phyloP scores from a whole-genome alignment of 2,888 invertebrate species.

The Chaitophorus viminalis region DNA sequence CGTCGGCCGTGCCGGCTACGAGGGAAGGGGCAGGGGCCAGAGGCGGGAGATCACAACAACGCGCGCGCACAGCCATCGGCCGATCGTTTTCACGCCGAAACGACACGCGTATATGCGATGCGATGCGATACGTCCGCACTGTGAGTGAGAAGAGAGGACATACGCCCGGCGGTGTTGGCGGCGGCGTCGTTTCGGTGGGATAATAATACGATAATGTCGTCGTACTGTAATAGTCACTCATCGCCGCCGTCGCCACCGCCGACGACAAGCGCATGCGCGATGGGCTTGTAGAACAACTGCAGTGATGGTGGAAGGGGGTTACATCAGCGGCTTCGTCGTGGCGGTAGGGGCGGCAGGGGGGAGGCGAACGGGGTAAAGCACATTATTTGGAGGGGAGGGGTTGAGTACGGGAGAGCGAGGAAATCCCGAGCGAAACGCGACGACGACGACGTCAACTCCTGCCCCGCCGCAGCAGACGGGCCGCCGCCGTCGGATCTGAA shows the following conservation, averaged over 20 bases:
- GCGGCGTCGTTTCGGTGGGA: not conserved
- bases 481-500: not conserved
- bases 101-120: too few species aligned
- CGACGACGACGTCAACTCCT: not conserved
- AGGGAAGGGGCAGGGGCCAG: not conserved
- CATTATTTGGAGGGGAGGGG: conserved; percentile 69
- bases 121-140: too few species aligned
- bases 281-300: not conserved
- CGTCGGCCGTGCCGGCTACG: not conserved
- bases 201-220: not conserved
- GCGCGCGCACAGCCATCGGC: not conserved
- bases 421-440: conserved; percentile 48
- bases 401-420: conserved; percentile 70
- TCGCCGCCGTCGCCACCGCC: not conserved
- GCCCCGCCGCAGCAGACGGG: not conserved
- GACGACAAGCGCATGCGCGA: conserved; percentile 8
- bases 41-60: not conserved
- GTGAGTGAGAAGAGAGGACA: too few species aligned
- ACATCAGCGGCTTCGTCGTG: conserved; percentile 71
- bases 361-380: conserved; percentile 66
- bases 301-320: conserved; percentile 67
- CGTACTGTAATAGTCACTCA: too few species aligned
- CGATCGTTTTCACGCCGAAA: not conserved
- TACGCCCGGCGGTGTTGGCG: not conserved
- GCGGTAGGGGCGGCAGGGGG: conserved; percentile 74